Base-by-base conservation (phyloP, 35 echinoderm and acorn worm species). In the Ophiothrix spiculata region DNA sequence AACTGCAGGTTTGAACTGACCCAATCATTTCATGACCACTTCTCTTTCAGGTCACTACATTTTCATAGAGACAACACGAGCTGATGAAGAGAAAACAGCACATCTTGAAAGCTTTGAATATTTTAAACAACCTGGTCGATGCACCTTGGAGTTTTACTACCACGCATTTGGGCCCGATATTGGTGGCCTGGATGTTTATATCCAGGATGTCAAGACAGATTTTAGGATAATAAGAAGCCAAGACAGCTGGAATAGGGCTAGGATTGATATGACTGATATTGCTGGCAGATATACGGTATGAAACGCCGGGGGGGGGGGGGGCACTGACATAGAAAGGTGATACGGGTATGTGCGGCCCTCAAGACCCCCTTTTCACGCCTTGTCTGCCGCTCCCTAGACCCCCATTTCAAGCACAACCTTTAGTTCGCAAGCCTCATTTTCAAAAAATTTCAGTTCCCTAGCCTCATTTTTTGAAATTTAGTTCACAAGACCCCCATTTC, bases 41-140 rank as follows among this genome's bases (percentile, higher is more conserved):
- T n/a, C n/a, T n/a, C 36, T 64, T 60, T 15, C 34, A 95, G 93
- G 93, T 6, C 89, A 95, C 76, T 95, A 95, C 41, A 23, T 95
- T 4, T 95, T 85, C 37, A 88, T 95, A 36, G 93, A 95, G 75
- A 88, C 93, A 12, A 91, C 93, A 13, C 79, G 93, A 38, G 74
- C 73, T 21, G 86, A 89, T 12, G 64, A 56, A 28, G 60, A 84
- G 73, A 80, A 29, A 8, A 82, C 46, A 1, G 93, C 93, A 8
- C 56, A 60, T 6, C 82, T 95, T 25, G 85, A 74, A 31, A 85
- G 75, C 21, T 79, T 88, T 28, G 74, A 86, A 35, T 88, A 85
- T 38, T 88, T 37, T 25, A 95, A 95, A 80, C 33, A 87, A 12
- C 17, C 46, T 21, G 56, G 77, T 0, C 36, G 31, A 0, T 95